These are phyloP conservation scores for Calameuta idolon DNA, from an alignment of 2,888 invertebrate genomes.

Conservation along the genomic window DNA sequence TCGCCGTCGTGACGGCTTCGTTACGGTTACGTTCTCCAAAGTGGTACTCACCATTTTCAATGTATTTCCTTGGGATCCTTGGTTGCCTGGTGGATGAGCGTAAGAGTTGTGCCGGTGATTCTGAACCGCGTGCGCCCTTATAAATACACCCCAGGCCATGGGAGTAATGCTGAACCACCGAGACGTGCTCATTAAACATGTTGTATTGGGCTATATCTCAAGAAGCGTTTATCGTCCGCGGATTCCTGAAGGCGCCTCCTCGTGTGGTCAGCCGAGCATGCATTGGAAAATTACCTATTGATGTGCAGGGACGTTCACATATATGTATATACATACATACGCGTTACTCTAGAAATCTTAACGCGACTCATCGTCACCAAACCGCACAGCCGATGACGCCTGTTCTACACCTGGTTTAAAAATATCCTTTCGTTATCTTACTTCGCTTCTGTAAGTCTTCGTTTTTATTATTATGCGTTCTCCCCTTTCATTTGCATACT, in stretches of 20 bases:
- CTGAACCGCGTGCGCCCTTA: conserved; percentile 38
- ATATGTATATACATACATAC: background rate
- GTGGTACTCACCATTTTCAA: conserved; percentile 25
- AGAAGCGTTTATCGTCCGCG: background rate
- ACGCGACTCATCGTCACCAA: background rate
- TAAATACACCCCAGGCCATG: conserved; percentile 36
- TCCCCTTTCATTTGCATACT: background rate
- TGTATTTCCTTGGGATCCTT: conserved; percentile 26
- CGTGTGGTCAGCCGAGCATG: background rate
- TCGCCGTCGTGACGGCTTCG: background rate
- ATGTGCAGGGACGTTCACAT: background rate
- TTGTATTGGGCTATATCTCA: conserved; percentile 24
- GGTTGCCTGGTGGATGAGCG: conserved; percentile 35
- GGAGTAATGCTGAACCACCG: conserved; percentile 49
- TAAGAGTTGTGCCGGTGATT: conserved; percentile 45
- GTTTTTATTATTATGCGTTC: background rate
- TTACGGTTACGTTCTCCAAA: background rate
- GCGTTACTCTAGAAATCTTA: background rate
- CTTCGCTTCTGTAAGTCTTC: background rate
- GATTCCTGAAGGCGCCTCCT: background rate
- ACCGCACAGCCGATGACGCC: background rate
- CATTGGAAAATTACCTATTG: background rate
- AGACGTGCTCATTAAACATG: conserved; percentile 59
- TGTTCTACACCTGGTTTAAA: background rate
- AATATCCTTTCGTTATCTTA: background rate